Base-by-base conservation (phyloP, 2,888 invertebrate species). In the Agrotis segetum region DNA sequence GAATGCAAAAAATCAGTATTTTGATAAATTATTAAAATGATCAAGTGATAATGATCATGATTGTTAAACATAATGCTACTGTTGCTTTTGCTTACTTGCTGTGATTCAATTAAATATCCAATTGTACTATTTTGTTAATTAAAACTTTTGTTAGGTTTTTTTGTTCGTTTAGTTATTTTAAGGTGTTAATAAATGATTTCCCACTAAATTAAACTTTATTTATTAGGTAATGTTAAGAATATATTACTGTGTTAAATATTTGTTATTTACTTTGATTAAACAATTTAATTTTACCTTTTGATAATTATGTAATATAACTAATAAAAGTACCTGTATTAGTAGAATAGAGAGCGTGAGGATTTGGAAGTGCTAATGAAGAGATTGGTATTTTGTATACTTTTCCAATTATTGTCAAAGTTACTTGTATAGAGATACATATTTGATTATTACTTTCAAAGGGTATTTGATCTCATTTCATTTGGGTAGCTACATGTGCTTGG, bases 71-170 rank as follows among this genome's bases (percentile, higher is more conserved):
- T 88, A 86, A 90, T 86, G 93, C 92, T 93, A 91, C 81, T 91
- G 88, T 93, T 93, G 95, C 95, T 95, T 94, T 89, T 84, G 95
- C 95, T 95, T 94, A 83, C 85, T 94, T 94, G 94, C 94, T 95
- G 90, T 93, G 89, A 89, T 90, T 84, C 79, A 81, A 85, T 79
- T 75, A 60, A 78, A 79, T 82, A 82, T 84, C 70, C 85, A 80
- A 81, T 85, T 88, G 80, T 90, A 87, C 74, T 72, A 67, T 87
- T 87, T 71, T 82, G 80, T 83, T 84, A 77, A 63, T 74, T 72
- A 56, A 83, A 84, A 70, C 81, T 72, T 84, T 71, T 69, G 67
- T 81, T 83, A 86, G 78, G 79, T 86, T 85, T 67, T 82, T 85
- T 68, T 59, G 53, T 80, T 75, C 66, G 13, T 74, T 75, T 75